phyloP scores from a whole-genome alignment of 2,888 invertebrate species.

The Sinelater perroti region DNA sequence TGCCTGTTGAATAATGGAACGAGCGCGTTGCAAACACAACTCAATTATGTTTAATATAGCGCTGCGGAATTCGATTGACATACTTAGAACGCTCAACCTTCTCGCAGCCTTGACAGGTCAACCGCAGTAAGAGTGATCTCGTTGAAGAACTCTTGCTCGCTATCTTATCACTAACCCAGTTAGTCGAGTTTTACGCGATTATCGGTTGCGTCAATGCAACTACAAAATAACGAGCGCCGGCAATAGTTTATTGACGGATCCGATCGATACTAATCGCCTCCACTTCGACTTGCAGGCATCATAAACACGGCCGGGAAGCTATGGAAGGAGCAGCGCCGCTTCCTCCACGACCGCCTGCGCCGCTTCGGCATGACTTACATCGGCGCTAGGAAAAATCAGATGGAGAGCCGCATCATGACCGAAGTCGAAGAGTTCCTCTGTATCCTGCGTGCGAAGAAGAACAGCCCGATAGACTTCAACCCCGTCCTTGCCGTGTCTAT shows the following conservation, averaged over 20 bases:
- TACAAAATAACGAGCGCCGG: constrained; percentile 4
- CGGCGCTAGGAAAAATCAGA: constrained; percentile 80
- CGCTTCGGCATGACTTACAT: constrained; percentile 89
- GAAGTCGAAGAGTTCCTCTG: constrained; percentile 81
- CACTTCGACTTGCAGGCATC: constrained; percentile 70
- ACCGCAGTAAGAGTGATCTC: constrained; percentile 53
- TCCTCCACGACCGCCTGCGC: constrained; percentile 84
- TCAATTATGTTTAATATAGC: constrained; percentile 41
- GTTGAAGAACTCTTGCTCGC: constrained; percentile 23
- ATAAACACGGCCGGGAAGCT: constrained; percentile 88
- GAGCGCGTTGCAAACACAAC: constrained; percentile 33
- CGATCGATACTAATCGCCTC: neutral
- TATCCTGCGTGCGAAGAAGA: constrained; percentile 70
- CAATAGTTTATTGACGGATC: neutral
- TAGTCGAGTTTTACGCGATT: constrained; percentile 30
- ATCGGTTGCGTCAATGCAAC: constrained; percentile 23
- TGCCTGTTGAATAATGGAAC: constrained; percentile 42
- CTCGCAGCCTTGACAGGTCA: constrained; percentile 56
- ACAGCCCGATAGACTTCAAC: constrained; percentile 78
- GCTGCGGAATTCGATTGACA: constrained; percentile 53
- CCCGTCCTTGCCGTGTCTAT: constrained; percentile 81
- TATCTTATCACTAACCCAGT: constrained; percentile 42
- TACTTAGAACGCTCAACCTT: constrained; percentile 48
- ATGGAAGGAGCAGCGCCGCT: constrained; percentile 90
- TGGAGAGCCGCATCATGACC: constrained; percentile 85